Percentiles rank a stretch among this genome's conserved stretches.
These are phyloP conservation scores for Egretta garzetta DNA, from an alignment of 2,113 vertebrate species.

Conservation along the genomic window DNA sequence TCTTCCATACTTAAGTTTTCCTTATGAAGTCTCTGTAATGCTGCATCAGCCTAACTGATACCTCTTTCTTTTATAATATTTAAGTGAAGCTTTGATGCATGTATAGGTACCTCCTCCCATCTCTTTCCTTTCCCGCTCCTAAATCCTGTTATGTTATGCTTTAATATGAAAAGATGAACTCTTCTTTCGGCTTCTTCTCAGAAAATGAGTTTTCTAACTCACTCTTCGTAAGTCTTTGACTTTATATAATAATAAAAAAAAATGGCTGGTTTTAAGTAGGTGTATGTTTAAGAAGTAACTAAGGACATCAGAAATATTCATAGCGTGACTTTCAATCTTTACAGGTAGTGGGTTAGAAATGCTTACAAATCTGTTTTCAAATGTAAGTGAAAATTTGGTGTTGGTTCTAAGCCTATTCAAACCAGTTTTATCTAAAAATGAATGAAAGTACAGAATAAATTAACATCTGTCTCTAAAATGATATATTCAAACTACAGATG, in stretches of 20 bases:
- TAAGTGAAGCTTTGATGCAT: neutral
- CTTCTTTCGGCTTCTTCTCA: neutral
- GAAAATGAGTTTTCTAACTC: neutral
- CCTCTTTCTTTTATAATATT: neutral
- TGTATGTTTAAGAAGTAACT: neutral
- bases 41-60: neutral
- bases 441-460: neutral
- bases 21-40: neutral
- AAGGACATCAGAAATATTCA: neutral
- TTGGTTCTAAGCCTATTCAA: neutral
- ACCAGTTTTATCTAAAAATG: neutral
- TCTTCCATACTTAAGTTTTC: neutral
- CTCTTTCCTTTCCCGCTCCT: neutral
- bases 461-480: neutral
- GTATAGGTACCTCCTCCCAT: neutral
- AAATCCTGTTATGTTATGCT: neutral
- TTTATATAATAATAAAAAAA: neutral
- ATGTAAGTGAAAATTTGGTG: neutral
- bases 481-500: neutral
- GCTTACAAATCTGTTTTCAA: neutral
- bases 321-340: neutral
- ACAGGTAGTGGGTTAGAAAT: neutral
- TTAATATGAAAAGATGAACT: neutral
- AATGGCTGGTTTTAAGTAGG: neutral
- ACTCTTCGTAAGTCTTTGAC: neutral